Percentiles rank a stretch among this genome's conserved stretches.
Conservation (phyloP, 2,797 vertebrate species). For the Ceryle rudis region DNA sequence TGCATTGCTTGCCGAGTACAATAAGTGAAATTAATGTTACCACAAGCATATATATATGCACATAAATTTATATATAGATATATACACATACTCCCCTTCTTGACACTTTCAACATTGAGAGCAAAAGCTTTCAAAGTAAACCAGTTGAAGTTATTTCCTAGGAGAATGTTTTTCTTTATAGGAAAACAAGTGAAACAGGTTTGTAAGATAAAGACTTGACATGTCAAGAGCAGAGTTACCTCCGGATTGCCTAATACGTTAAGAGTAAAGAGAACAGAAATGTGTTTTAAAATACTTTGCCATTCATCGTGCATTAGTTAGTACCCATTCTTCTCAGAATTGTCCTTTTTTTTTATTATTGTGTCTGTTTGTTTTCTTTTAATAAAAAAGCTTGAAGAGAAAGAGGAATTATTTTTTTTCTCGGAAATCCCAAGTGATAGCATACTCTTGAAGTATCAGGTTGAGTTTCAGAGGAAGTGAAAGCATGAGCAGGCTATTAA, state of each 20-base stretch:
- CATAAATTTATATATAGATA: background rate
- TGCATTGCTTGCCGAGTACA: accelerated
- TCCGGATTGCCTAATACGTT: background rate
- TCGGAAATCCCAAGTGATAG: background rate
- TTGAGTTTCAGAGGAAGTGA: slow-evolving; percentile 7
- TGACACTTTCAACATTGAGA: background rate
- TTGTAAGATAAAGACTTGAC: background rate
- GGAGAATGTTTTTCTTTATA: background rate
- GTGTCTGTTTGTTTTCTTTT: background rate
- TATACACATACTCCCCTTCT: accelerated
- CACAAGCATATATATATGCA: background rate
- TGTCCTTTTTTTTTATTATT: background rate
- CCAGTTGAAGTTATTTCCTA: background rate
- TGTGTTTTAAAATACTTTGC: background rate
- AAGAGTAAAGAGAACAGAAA: background rate
- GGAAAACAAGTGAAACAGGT: background rate
- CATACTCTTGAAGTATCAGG: background rate
- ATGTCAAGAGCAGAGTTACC: background rate
- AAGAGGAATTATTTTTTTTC: background rate
- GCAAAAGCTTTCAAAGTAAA: background rate
- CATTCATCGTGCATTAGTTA: background rate
- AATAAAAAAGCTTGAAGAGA: background rate
- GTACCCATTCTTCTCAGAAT: background rate
- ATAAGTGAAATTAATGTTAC: background rate
- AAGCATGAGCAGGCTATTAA: background rate